Conservation (phyloP, 2,888 invertebrate genomes). For the Acanthosoma haemorrhoidale region DNA sequence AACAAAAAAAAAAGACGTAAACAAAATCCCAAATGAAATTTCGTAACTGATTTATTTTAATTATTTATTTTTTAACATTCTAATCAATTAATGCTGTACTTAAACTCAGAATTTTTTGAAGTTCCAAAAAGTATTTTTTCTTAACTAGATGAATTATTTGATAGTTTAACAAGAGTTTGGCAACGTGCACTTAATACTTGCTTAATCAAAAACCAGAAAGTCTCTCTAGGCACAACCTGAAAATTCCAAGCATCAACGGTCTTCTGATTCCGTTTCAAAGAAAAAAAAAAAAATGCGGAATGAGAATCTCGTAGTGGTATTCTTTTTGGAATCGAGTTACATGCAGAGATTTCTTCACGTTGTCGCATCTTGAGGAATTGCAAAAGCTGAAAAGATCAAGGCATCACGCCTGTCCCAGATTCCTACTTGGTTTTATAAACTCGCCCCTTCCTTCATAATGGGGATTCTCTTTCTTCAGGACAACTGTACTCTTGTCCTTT, state of each 20-base stretch:
- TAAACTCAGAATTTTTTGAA: too few species aligned
- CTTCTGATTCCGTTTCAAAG: not conserved
- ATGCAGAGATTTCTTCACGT: not conserved
- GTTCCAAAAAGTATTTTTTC: too few species aligned
- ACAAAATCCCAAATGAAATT: too few species aligned
- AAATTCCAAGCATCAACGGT: not conserved
- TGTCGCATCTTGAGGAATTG: slow-evolving; percentile 5
- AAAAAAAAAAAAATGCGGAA: not conserved
- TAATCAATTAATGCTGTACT: too few species aligned
- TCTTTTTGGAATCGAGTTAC: slow-evolving; percentile 3
- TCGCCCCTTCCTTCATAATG: not conserved
- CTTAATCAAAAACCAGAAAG: too few species aligned
- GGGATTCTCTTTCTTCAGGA: not conserved
- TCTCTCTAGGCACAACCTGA: not conserved
- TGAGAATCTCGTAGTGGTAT: not conserved
- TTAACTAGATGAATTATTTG: too few species aligned
- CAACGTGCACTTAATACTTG: too few species aligned
- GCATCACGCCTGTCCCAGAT: not conserved
- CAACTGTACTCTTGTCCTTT: not conserved
- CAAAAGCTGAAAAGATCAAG: slow-evolving; percentile 8
- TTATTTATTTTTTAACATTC: too few species aligned
- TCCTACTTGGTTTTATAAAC: slow-evolving; percentile 11
- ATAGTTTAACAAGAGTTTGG: too few species aligned
- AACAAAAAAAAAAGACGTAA: too few species aligned
- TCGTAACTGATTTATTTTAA: too few species aligned